These are phyloP conservation scores for Crotophaga sulcirostris DNA, from an alignment of 2,113 vertebrate species.

Conservation along the genomic window DNA sequence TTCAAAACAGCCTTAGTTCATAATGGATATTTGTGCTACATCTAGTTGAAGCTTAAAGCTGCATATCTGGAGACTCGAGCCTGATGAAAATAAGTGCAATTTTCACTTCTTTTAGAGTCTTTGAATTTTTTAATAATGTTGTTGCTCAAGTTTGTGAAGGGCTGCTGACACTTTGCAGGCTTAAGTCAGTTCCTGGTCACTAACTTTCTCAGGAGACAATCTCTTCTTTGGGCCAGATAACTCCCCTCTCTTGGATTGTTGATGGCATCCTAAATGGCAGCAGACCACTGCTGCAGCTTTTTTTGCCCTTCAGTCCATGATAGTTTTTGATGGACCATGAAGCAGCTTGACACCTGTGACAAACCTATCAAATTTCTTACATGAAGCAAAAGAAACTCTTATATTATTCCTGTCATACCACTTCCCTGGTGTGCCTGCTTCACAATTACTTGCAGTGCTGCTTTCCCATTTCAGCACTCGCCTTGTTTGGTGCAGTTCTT, in stretches of 20 bases:
- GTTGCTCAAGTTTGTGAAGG: not conserved
- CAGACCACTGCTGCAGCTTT: not conserved
- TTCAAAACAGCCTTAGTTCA: not conserved
- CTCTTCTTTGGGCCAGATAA: not conserved
- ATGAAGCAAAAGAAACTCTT: not conserved
- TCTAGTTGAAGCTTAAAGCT: not conserved
- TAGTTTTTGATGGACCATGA: not conserved
- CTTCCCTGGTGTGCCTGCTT: not conserved
- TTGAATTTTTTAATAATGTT: not conserved
- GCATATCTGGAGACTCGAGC: not conserved
- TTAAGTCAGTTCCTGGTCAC: not conserved
- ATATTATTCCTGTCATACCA: not conserved
- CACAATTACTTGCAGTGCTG: not conserved
- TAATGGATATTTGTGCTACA: not conserved
- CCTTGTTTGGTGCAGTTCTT: not conserved
- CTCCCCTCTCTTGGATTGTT: not conserved
- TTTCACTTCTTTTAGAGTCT: not conserved
- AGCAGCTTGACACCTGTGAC: not conserved
- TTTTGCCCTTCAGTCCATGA: not conserved
- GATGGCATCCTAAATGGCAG: not conserved
- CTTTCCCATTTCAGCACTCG: fast-evolving
- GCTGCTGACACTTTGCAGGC: not conserved
- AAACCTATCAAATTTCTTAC: not conserved
- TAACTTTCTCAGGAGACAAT: not conserved
- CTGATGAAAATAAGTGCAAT: not conserved